Percentiles rank a stretch among this genome's conserved stretches.
Evolutionary conservation across 1,140 invertebrate species (phyloP).

Genomic region (Cotesia typhae): DNA sequence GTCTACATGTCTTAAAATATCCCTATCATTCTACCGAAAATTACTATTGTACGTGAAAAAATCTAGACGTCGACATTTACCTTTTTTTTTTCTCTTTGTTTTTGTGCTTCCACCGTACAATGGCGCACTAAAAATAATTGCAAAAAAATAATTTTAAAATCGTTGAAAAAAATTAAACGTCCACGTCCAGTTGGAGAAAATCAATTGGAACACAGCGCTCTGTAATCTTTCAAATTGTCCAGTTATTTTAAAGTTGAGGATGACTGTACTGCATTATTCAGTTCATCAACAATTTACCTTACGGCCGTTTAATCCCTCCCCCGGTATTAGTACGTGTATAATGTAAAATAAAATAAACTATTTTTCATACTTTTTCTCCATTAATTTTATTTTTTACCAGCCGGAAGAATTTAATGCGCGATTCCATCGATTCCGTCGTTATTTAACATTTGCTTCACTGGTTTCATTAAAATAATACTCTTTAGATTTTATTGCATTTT

Average conservation of each 20-base stretch:
- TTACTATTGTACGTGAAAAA: slow-evolving; percentile 3
- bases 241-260: slow-evolving; percentile 46
- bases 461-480: slow-evolving; percentile 11
- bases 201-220: slow-evolving; percentile 49
- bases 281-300: neutral
- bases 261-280: slow-evolving; percentile 22
- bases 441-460: neutral
- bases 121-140: too few species aligned
- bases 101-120: too few species aligned
- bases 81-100: too few species aligned
- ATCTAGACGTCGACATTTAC: too few species aligned
- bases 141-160: neutral
- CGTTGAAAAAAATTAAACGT: slow-evolving; percentile 20
- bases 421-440: slow-evolving; percentile 8
- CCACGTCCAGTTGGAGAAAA: slow-evolving; percentile 42
- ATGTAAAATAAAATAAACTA: too few species aligned
- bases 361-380: neutral
- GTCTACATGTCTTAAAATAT: slow-evolving; percentile 28
- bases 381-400: slow-evolving; percentile 4
- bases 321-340: neutral
- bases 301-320: neutral
- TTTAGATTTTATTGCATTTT: neutral
- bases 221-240: slow-evolving; percentile 52
- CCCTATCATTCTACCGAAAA: slow-evolving; percentile 18
- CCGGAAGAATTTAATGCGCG: slow-evolving; percentile 25